phyloP scores from a whole-genome alignment of 2,113 vertebrate species.

The Colinus virginianus region DNA sequence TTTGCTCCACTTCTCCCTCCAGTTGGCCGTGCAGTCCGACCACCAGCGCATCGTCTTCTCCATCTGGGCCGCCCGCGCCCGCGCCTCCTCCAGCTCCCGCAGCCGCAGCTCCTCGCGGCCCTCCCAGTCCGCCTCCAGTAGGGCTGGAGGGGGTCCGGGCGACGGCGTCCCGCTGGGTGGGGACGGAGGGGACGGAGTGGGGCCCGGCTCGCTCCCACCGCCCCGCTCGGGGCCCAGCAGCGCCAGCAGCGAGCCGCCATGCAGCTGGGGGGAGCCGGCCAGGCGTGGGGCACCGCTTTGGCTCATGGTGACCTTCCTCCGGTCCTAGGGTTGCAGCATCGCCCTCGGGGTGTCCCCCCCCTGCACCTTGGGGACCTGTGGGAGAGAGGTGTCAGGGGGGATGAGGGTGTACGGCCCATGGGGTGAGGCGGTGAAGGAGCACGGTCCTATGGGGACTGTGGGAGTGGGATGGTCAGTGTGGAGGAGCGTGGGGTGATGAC shows the following conservation, averaged over 20 bases:
- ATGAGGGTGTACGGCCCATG: too few relatives aligned
- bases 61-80: slow-evolving; percentile 94
- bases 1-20: slow-evolving; percentile 99
- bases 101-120: slow-evolving; percentile 93
- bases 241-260: slow-evolving; percentile 82
- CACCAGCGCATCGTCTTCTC: slow-evolving; percentile 99
- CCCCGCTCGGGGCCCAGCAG: slow-evolving; percentile 87
- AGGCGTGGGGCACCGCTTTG: slow-evolving; percentile 73
- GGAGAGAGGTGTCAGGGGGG: neutral
- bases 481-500: too few relatives aligned
- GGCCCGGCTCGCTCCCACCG: slow-evolving; percentile 81
- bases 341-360: neutral
- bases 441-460: too few relatives aligned
- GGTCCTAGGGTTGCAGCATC: neutral
- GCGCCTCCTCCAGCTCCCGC: slow-evolving; percentile 93
- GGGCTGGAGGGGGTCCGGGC: slow-evolving; percentile 79
- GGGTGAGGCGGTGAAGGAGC: too few relatives aligned
- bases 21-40: slow-evolving; percentile 98
- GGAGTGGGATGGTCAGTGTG: too few relatives aligned
- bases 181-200: slow-evolving; percentile 78
- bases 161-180: slow-evolving; percentile 89
- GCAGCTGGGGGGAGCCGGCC: slow-evolving; percentile 75
- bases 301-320: slow-evolving; percentile 69
- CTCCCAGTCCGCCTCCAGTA: slow-evolving; percentile 92
- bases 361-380: neutral